phyloP scores from a whole-genome alignment of 2,113 vertebrate genomes.

The Oophaga pumilio region DNA sequence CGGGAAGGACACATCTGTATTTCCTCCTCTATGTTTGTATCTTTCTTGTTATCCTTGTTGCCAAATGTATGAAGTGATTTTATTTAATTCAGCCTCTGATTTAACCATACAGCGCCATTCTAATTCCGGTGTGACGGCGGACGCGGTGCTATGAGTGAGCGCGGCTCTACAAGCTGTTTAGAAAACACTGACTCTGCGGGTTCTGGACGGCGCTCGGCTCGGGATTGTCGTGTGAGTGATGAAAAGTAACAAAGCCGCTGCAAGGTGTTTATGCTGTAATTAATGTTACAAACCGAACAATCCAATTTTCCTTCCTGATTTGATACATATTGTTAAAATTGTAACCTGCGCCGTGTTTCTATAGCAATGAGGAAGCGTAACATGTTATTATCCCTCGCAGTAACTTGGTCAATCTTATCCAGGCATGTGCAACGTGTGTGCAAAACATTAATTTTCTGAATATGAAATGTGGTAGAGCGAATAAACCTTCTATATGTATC shows the following conservation, averaged over 20 bases:
- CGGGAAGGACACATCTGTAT: too few species aligned
- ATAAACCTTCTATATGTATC: neutral
- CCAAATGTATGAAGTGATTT: too few species aligned
- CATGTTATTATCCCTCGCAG: neutral
- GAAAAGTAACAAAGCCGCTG: neutral
- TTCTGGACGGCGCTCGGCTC: neutral
- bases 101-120: too few species aligned
- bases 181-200: neutral
- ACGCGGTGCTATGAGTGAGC: neutral
- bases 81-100: too few species aligned
- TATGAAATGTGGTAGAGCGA: neutral
- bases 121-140: neutral
- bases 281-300: constrained; percentile 9
- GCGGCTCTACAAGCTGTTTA: neutral
- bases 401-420: constrained; percentile 23
- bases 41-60: too few species aligned
- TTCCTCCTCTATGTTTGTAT: too few species aligned
- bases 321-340: neutral
- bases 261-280: constrained; percentile 9
- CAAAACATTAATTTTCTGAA: neutral
- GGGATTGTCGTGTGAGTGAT: neutral
- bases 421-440: neutral
- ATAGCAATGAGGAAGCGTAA: neutral
- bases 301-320: constrained; percentile 32
- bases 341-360: neutral